phyloP scores from a whole-genome alignment of 2,797 vertebrate genomes.

The Peromyscus nudipes region DNA sequence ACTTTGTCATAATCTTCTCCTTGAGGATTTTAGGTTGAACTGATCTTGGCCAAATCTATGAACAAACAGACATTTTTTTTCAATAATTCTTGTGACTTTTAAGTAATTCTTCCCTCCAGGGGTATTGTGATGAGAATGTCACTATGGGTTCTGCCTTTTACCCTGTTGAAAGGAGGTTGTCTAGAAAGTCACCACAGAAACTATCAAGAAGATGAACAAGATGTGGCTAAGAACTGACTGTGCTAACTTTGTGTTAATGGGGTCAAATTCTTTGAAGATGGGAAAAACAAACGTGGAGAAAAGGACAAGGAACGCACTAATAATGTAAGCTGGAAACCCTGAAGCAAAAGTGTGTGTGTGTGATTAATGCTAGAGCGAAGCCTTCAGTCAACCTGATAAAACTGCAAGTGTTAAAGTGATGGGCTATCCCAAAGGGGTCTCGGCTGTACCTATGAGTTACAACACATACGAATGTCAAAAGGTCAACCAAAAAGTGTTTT shows the following conservation, averaged over 20 bases:
- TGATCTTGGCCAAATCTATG: not conserved
- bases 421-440: not conserved
- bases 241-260: not conserved
- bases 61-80: not conserved
- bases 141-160: not conserved
- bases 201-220: not conserved
- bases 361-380: not conserved
- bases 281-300: not conserved
- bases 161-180: not conserved
- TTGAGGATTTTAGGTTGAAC: constrained; percentile 4
- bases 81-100: not conserved
- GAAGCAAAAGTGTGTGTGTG: not conserved
- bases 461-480: not conserved
- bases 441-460: not conserved
- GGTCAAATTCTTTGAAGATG: not conserved
- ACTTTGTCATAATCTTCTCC: not conserved
- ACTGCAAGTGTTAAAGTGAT: not conserved
- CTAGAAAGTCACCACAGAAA: not conserved
- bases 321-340: not conserved
- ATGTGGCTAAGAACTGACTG: not conserved
- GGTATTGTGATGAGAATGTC: not conserved
- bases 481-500: not conserved
- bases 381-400: not conserved
- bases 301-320: not conserved
- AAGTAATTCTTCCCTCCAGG: not conserved